Evolutionary conservation across 2,888 invertebrate genomes (phyloP), one percentile per base, ranked within the genome.

Genomic region (Pseudococcus viburni): DNA sequence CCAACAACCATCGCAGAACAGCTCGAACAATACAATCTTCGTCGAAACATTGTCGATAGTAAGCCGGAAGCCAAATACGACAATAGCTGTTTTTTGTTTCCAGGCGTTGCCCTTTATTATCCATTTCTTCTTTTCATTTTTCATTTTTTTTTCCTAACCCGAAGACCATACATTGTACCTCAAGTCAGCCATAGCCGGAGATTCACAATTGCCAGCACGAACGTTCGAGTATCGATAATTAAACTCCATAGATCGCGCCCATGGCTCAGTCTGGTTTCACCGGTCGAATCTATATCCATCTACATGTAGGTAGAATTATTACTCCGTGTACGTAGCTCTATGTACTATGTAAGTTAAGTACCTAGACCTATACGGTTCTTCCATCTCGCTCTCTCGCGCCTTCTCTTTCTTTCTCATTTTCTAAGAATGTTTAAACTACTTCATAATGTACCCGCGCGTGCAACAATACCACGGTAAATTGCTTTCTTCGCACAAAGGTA

Each of bases 1-100:
- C 15, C 59, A 59, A n/a, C 26, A 33, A 33, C 26, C 26, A 33
- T 33, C 26, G 26, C 26, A 33, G 26, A 33, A 33, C 26, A 33
- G 26, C 26, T 46, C 5, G 59, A 59, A 59, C 59, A 59, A 59
- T 59, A 59, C 59, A 19, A 19, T n/a, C 19, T 59, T 59, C 64
- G 33, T n/a, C 11, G 26, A 73, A 73, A 26, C 26, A 73, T 73
- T 33, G 68, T 33, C 22, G 68, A 73, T 26, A 22, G 86, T 86
- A 59, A 59, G 86, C 86, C 86, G 86, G 86, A 86, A 86, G 86
- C 86, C 42, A 86, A 59, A 86, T 64, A 86, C 86, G 42, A 86
- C 42, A 59, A 39, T 12, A 46, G 46, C 46, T 46, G 55, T 42
- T 86, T 86, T 86, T 86, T 86, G 86, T 86, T 86, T 86, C 42